Evolutionary conservation across 30 jellyfish, hydroid and myxozoan genomes (phyloP).

Genomic region (Cassiopea xamachana): DNA sequence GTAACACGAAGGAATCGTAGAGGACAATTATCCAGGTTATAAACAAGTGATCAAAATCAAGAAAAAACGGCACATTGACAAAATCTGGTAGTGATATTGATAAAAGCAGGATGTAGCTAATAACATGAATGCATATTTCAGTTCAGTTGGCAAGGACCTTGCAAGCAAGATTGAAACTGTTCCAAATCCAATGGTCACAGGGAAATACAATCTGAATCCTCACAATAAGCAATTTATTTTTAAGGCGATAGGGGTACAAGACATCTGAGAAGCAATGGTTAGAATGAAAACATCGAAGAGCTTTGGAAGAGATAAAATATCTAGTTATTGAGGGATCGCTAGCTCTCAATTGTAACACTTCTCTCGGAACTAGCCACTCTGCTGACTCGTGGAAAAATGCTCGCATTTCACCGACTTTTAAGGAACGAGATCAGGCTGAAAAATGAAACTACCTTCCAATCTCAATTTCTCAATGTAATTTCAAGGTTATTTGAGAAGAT

Average conservation of each 20-base stretch:
- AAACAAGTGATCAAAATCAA: slow-evolving; percentile 29
- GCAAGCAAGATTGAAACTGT: slow-evolving; percentile 27
- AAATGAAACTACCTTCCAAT: slow-evolving; percentile 14
- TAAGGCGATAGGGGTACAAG: not conserved
- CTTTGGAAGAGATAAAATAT: not conserved
- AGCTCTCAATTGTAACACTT: too few species aligned
- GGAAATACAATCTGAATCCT: too few species aligned
- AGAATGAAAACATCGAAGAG: not conserved
- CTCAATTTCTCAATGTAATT: slow-evolving; percentile 7
- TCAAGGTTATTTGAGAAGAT: too few species aligned
- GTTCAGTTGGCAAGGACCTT: slow-evolving; percentile 49
- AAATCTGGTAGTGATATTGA: slow-evolving; percentile 3
- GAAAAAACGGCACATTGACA: not conserved
- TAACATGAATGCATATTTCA: slow-evolving; percentile 20
- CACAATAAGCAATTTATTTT: not conserved
- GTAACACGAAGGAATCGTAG: slow-evolving; percentile 29
- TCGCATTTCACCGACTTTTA: too few species aligned
- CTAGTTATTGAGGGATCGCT: slow-evolving; percentile 5
- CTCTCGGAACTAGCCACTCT: too few species aligned
- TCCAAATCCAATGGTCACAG: slow-evolving; percentile 7
- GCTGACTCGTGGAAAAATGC: too few species aligned
- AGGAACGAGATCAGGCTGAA: slow-evolving; percentile 3
- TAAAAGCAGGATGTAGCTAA: slow-evolving; percentile 12
- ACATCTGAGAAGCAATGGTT: not conserved
- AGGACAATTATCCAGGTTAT: not conserved